Evolutionary conservation across 2,888 invertebrate genomes (phyloP).

Genomic region (Brachycybe producta): DNA sequence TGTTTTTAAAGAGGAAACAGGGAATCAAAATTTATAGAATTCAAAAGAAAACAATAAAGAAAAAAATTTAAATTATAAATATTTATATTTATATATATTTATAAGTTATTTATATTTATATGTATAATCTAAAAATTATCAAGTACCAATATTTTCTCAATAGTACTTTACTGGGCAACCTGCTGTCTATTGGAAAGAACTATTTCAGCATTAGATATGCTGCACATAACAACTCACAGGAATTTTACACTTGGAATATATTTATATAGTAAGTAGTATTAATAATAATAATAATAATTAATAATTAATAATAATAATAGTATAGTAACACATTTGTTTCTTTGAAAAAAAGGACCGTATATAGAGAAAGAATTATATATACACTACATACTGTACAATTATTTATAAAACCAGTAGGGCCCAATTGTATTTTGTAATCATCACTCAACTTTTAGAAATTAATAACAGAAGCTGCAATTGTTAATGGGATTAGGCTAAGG

Average conservation of each 20-base stretch:
- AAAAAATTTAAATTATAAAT: neutral
- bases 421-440: neutral
- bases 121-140: slow-evolving; percentile 5
- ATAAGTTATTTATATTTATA: slow-evolving; percentile 8
- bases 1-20: neutral
- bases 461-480: too few species aligned
- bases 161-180: neutral
- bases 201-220: slow-evolving; percentile 22
- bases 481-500: too few species aligned
- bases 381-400: slow-evolving; percentile 21
- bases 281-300: too few species aligned
- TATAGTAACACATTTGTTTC: slow-evolving; percentile 13
- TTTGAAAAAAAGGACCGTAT: too few species aligned
- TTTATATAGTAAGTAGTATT: slow-evolving; percentile 16
- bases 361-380: slow-evolving; percentile 17
- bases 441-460: neutral
- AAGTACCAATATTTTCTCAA: neutral
- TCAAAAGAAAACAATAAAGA: neutral
- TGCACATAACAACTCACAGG: slow-evolving; percentile 22
- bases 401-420: slow-evolving; percentile 16
- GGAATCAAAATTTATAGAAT: neutral
- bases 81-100: slow-evolving; percentile 5
- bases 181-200: slow-evolving; percentile 6
- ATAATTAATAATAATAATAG: too few species aligned
- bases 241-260: slow-evolving; percentile 21